These are phyloP conservation scores for Acanthosoma haemorrhoidale DNA, from an alignment of 2,888 invertebrate species.

Conservation along the genomic window DNA sequence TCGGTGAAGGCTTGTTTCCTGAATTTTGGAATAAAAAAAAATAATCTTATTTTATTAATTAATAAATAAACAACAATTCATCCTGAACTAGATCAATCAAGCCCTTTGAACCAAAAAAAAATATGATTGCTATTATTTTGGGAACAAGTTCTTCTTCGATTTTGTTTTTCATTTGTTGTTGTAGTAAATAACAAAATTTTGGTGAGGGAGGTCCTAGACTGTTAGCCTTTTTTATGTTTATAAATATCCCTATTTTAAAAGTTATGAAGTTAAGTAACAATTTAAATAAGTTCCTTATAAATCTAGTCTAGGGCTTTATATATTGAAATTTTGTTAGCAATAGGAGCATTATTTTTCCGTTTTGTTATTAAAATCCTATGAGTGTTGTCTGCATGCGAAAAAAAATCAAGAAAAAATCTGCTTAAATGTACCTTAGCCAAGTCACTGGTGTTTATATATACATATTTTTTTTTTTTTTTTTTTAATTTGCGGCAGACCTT, in stretches of 20 bases:
- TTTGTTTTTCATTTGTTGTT: neutral
- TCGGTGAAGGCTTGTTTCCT: conserved; percentile 29
- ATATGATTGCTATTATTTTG: no score
- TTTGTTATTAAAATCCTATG: neutral
- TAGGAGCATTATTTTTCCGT: neutral
- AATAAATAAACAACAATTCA: no score
- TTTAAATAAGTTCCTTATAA: no score
- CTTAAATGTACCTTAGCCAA: neutral
- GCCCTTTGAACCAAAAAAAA: no score
- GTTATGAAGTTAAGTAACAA: no score
- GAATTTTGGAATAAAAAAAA: conserved; percentile 25
- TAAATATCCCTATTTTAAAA: no score
- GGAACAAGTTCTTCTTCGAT: conserved; percentile 8
- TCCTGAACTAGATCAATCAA: no score
- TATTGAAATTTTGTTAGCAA: neutral
- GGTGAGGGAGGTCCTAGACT: conserved; percentile 4
- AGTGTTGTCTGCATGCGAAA: conserved; percentile 7
- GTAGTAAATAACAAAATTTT: neutral
- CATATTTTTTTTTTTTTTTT: neutral
- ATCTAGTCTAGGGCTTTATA: conserved; percentile 5
- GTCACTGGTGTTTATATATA: neutral
- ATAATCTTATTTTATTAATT: no score
- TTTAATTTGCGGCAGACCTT: neutral
- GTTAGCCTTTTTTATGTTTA: no score
- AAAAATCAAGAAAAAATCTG: neutral